These are phyloP conservation scores for Pantherophis alleghaniensis DNA, from an alignment of 2,797 vertebrate genomes.

Conservation along the genomic window DNA sequence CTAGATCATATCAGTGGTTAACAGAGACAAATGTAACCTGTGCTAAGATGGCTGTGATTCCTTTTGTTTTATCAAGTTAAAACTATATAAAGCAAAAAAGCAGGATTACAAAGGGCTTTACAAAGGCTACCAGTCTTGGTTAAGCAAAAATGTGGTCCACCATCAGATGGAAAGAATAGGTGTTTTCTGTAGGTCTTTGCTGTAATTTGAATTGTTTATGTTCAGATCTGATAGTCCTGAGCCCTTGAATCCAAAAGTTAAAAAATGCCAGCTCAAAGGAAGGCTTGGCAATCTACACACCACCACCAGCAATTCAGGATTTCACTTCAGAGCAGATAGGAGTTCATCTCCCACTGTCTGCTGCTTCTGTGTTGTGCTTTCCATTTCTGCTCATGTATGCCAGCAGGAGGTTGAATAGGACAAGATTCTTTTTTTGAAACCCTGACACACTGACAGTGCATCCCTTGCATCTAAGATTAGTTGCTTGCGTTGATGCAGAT, in stretches of 20 bases:
- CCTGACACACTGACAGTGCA: rapidly evolving
- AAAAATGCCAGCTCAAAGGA: neutral
- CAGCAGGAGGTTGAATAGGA: neutral
- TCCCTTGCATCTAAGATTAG: neutral
- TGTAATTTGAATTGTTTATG: neutral
- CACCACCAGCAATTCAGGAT: neutral
- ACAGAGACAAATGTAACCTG: neutral
- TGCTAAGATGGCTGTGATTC: neutral
- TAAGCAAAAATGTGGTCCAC: neutral
- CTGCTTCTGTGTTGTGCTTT: neutral
- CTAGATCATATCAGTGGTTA: neutral
- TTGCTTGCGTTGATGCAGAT: slow-evolving; percentile 18
- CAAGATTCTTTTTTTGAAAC: neutral
- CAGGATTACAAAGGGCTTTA: neutral
- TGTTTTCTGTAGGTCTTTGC: neutral
- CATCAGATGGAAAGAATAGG: neutral
- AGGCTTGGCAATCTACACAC: neutral
- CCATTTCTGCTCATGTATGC: neutral
- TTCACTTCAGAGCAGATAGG: neutral
- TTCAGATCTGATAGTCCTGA: neutral
- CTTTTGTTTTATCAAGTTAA: neutral
- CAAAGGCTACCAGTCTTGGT: neutral
- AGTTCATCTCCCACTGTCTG: neutral
- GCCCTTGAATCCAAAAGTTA: neutral
- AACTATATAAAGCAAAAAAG: neutral